Percentiles rank a stretch among this genome's conserved stretches.
Evolutionary conservation across 2,888 invertebrate genomes (phyloP).

Genomic region (Dryocosmus kuriphilus): DNA sequence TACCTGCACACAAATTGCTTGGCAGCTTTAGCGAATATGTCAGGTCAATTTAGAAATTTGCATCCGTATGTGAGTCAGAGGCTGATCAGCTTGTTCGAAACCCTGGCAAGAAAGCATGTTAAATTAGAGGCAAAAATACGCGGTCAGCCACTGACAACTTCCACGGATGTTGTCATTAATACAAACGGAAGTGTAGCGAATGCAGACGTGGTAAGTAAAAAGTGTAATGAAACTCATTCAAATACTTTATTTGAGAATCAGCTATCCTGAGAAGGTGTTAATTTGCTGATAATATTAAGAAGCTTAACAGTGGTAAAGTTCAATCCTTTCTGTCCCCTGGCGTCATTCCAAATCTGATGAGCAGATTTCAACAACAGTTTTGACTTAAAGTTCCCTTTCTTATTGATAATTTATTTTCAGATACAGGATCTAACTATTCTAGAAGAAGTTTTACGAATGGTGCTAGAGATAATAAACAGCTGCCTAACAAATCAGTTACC

Average conservation of each 20-base stretch:
- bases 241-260: slow-evolving; percentile 11
- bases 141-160: slow-evolving; percentile 57
- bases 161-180: slow-evolving; percentile 60
- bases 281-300: no score
- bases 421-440: slow-evolving; percentile 94
- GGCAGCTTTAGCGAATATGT: slow-evolving; percentile 99
- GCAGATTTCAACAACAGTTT: no score
- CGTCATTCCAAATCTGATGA: no score
- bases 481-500: slow-evolving; percentile 92
- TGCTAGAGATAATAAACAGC: slow-evolving; percentile 98
- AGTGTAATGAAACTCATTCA: not conserved
- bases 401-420: slow-evolving; percentile 74
- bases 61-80: slow-evolving; percentile 98
- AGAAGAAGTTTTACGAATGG: slow-evolving; percentile 97
- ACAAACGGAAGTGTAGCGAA: slow-evolving; percentile 65
- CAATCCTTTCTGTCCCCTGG: no score
- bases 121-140: slow-evolving; percentile 80
- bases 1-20: slow-evolving; percentile 99
- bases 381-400: no score
- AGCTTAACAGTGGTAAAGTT: no score
- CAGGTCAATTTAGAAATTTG: slow-evolving; percentile 92
- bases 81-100: slow-evolving; percentile 93
- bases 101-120: slow-evolving; percentile 91
- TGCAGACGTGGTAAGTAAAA: slow-evolving; percentile 67
- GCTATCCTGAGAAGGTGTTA: not conserved